These are phyloP conservation scores for Lamprologus callipterus DNA, from an alignment of 2,113 vertebrate genomes.

Conservation along the genomic window DNA sequence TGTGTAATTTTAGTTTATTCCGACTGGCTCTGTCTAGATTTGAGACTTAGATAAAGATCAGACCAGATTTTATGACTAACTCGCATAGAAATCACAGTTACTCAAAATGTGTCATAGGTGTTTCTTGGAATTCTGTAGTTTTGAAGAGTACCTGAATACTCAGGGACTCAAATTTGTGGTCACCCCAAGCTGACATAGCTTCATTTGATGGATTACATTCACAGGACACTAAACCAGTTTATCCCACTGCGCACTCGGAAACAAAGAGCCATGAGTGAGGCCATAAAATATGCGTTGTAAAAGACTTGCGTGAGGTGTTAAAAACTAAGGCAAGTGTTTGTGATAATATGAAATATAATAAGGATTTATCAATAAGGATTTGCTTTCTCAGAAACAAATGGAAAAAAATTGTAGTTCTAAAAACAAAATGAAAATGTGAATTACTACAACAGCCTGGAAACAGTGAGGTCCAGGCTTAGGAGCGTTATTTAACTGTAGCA, in stretches of 20 bases:
- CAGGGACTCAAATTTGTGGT: neutral
- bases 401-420: neutral
- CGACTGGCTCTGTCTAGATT: neutral
- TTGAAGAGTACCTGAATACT: neutral
- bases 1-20: neutral
- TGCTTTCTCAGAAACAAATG: neutral
- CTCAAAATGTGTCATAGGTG: neutral
- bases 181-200: neutral
- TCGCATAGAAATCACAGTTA: neutral
- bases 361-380: neutral
- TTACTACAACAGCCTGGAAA: neutral
- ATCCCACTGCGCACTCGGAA: neutral
- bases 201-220: neutral
- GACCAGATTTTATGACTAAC: neutral
- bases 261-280: neutral
- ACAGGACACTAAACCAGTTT: slow-evolving; percentile 11
- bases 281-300: neutral
- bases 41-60: neutral
- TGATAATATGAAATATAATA: neutral
- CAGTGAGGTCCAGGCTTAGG: neutral
- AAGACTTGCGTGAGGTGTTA: neutral
- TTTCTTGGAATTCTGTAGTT: neutral
- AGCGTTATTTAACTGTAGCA: neutral
- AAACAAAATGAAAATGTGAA: neutral
- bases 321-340: neutral